Evolutionary conservation across 2,888 invertebrate species (phyloP), one percentile per base, ranked within the genome.

Genomic region (Scrobipalpa costella): DNA sequence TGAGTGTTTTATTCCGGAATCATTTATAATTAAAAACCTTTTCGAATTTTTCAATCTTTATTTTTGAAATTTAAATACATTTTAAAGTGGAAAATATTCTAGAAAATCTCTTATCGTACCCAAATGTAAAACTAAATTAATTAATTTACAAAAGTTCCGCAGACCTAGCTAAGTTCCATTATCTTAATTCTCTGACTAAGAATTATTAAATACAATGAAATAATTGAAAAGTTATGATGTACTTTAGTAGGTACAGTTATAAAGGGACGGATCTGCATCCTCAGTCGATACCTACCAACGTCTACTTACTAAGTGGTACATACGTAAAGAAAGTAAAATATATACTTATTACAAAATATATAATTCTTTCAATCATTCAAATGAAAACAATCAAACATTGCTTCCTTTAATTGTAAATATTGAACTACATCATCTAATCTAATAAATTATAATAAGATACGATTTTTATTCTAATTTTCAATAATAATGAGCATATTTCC

Each of bases 61-160:
- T 88, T 89, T 79, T 74, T 71, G 75, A 83, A 83, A 76, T 77
- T 89, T 89, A 88, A 89, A 90, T 90, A 90, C 85, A 90, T 79
- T 84, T 80, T 76, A 34, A 76, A 82, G 73, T 81, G 79, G 79
- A 79, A 80, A 81, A 80, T 81, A 83, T 74, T 79, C 80, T 78
- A 73, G 70, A 73, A 27, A 75, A 77, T 76, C 75, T 78, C 79
- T 76, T 73, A 78, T 76, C 77, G 70, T 77, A 79, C 74, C 70
- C 70, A 62, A 71, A 71, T 70, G 73, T 27, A 58, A 79, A 67
- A 74, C 78, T 79, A 81, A 68, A 80, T 73, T 77, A 75, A 79
- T 84, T 78, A 81, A 77, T 83, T 80, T 84, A 85, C 83, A 84
- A 77, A 75, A 74, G 74, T 68, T 73, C 69, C 71, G 65, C 58